Evolutionary conservation across 2,888 invertebrate species (phyloP).

Genomic region (Abrostola tripartita): DNA sequence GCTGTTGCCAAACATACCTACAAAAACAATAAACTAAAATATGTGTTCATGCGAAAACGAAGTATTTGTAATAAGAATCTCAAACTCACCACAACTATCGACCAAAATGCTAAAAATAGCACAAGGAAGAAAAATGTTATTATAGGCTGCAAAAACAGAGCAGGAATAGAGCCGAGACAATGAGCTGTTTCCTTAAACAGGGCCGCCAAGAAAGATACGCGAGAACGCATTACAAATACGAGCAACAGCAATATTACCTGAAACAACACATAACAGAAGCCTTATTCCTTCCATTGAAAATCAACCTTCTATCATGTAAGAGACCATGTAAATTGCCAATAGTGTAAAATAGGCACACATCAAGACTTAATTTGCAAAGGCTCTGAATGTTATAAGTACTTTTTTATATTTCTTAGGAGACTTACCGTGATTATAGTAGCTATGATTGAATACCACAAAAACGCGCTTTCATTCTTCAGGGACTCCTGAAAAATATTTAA

Average conservation of each 20-base stretch:
- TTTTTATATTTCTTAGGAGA: constrained; percentile 41
- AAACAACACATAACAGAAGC: constrained; percentile 52
- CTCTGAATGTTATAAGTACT: too few relatives aligned
- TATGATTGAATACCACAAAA: constrained; percentile 94
- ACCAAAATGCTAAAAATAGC: constrained; percentile 95
- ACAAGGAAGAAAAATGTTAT: constrained; percentile 94
- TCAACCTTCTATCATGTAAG: too few relatives aligned
- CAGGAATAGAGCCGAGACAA: constrained; percentile 95
- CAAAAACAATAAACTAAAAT: constrained; percentile 26
- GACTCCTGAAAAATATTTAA: constrained; percentile 90
- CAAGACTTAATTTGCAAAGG: too few relatives aligned
- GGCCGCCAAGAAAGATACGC: constrained; percentile 94
- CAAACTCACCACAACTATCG: constrained; percentile 92
- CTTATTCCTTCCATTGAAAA: not conserved
- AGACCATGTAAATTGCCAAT: too few relatives aligned
- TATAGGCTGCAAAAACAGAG: constrained; percentile 94
- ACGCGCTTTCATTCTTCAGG: constrained; percentile 94
- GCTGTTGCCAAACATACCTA: constrained; percentile 94
- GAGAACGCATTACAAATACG: constrained; percentile 93
- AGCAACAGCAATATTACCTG: constrained; percentile 92
- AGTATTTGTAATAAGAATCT: constrained; percentile 40
- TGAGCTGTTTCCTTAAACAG: constrained; percentile 97
- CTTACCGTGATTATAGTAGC: constrained; percentile 96
- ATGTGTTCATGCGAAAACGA: too few relatives aligned
- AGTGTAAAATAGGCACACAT: too few relatives aligned